Percentiles rank a stretch among this genome's conserved stretches.
Conservation (phyloP, 2,113 vertebrate genomes). For the Dasyornis broadbenti region DNA sequence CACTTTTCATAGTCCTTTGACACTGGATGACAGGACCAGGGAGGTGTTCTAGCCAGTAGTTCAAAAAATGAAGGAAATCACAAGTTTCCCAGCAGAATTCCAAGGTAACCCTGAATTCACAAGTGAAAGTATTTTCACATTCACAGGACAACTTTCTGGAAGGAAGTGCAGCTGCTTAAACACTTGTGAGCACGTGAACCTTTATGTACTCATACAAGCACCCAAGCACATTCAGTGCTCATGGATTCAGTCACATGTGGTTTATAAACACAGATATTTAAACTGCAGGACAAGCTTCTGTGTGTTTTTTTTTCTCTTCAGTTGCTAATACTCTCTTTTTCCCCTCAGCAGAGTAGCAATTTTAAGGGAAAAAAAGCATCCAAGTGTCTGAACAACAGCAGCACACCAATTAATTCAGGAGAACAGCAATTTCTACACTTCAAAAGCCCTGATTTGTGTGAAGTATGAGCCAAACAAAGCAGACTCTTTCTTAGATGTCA, state of each 20-base stretch:
- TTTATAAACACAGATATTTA: neutral
- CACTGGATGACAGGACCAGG: neutral
- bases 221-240: neutral
- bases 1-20: neutral
- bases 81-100: neutral
- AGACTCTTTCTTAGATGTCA: neutral
- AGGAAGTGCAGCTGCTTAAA: neutral
- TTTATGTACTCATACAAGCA: neutral
- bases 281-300: neutral
- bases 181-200: fast-evolving
- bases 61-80: neutral
- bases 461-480: neutral
- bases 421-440: neutral
- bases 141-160: neutral
- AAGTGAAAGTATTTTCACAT: neutral
- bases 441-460: conserved; percentile 10
- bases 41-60: neutral
- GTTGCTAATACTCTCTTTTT: neutral
- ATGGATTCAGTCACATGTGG: neutral
- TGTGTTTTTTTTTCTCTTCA: neutral
- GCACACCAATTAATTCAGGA: neutral
- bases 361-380: neutral
- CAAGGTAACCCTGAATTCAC: neutral
- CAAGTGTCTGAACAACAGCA: neutral
- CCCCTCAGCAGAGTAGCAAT: neutral